Conservation (phyloP, 2,888 invertebrate genomes). For the Eudasyphora cyanicolor region DNA sequence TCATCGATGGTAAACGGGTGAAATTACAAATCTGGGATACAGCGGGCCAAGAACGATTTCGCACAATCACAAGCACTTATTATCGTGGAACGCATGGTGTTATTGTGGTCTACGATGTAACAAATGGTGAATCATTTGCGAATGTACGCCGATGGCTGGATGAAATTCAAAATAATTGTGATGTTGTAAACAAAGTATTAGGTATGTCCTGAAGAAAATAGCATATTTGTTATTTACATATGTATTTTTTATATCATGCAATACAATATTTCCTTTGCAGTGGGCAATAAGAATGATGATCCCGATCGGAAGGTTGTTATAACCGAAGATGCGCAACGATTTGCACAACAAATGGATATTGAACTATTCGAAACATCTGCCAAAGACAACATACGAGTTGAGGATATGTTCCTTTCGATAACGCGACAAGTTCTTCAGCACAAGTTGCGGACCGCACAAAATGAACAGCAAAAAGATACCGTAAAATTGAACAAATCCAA, state of each 20-base stretch:
- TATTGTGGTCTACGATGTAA: constrained; percentile 99
- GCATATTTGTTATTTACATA: background rate
- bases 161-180: constrained; percentile 99
- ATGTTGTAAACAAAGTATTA: constrained; percentile 98
- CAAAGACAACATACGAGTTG: constrained; percentile 99
- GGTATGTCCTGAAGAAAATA: constrained; percentile 82
- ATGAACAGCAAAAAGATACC: constrained; percentile 78
- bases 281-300: constrained; percentile 98
- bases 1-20: constrained; percentile 93
- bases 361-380: constrained; percentile 99
- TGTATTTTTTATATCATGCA: background rate
- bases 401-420: constrained; percentile 93
- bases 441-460: constrained; percentile 78
- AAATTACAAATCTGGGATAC: constrained; percentile 99
- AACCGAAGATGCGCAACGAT: constrained; percentile 97
- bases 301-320: constrained; percentile 97
- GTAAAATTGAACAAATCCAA: constrained; percentile 75
- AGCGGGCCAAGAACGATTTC: constrained; percentile 97
- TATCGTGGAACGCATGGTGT: constrained; percentile 99
- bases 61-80: constrained; percentile 99
- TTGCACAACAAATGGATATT: constrained; percentile 98
- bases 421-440: constrained; percentile 81
- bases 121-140: constrained; percentile 98
- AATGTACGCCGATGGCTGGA: constrained; percentile 99
- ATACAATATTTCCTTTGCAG: constrained; percentile 81